Conservation (phyloP, 2,797 vertebrate species). For the Diplodus sargus region DNA sequence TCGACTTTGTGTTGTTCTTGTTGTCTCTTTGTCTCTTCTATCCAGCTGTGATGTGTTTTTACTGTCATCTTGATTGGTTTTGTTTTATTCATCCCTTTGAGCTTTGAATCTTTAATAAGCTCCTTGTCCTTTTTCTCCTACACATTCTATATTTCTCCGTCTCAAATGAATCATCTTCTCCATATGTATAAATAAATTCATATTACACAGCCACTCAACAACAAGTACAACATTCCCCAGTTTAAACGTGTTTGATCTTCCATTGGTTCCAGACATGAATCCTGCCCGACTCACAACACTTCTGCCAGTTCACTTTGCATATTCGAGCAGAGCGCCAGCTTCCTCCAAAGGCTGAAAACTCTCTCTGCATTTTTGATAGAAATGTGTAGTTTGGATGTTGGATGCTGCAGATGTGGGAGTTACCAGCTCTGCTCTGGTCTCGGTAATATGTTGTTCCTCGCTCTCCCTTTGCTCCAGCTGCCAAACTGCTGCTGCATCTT, state of each 20-base stretch:
- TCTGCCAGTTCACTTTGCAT: conserved; percentile 45
- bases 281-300: conserved; percentile 1
- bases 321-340: conserved; percentile 6
- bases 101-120: conserved; percentile 48
- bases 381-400: conserved; percentile 56
- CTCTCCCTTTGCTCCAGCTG: conserved; percentile 52
- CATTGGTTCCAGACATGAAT: conserved; percentile 20
- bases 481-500: conserved; percentile 67
- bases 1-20: conserved; percentile 22
- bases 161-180: background rate
- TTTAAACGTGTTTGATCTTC: conserved; percentile 37
- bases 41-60: conserved; percentile 6
- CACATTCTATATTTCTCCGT: conserved; percentile 28
- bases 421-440: conserved; percentile 36
- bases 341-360: conserved; percentile 38
- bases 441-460: conserved; percentile 42
- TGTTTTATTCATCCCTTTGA: conserved; percentile 45
- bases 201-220: background rate
- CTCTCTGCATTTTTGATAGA: conserved; percentile 62
- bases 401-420: conserved; percentile 48
- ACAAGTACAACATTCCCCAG: conserved; percentile 5
- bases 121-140: background rate
- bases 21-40: conserved; percentile 14
- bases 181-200: conserved; percentile 19
- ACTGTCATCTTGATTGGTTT: conserved; percentile 43